Conservation (phyloP, 2,888 invertebrate species). For the Hyposoter didymator region DNA sequence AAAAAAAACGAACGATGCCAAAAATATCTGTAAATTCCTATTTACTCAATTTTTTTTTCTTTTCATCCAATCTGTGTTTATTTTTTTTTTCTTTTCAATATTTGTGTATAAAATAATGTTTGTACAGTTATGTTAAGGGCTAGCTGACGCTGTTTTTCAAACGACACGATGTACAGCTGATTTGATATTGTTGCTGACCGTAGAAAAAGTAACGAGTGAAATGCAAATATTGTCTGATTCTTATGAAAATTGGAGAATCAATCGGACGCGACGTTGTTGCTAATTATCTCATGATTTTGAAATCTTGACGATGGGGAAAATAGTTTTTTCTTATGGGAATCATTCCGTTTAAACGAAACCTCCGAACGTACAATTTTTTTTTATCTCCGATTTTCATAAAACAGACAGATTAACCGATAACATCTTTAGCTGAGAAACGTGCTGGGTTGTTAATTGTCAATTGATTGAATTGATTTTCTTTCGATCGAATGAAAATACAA, state of each 20-base stretch:
- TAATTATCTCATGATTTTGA: too few relatives aligned
- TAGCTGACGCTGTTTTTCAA: not conserved
- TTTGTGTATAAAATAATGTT: constrained; percentile 23
- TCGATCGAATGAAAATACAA: not conserved
- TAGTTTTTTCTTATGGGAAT: too few relatives aligned
- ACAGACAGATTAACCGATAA: too few relatives aligned
- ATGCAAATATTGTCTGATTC: not conserved
- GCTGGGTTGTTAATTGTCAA: not conserved
- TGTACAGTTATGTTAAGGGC: constrained; percentile 42
- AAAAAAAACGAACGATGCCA: constrained; percentile 60
- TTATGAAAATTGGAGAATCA: not conserved
- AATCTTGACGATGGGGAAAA: too few relatives aligned
- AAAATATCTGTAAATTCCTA: constrained; percentile 63
- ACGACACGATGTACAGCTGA: not conserved
- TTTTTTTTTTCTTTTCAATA: constrained; percentile 23
- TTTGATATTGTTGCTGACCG: not conserved
- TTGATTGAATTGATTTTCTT: not conserved
- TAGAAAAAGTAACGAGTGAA: not conserved
- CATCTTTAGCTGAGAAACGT: too few relatives aligned
- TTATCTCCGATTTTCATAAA: too few relatives aligned
- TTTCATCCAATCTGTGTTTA: not conserved
- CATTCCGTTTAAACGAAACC: too few relatives aligned
- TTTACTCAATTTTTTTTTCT: constrained; percentile 12
- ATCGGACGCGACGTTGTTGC: not conserved
- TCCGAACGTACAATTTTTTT: too few relatives aligned